These are phyloP conservation scores for Peromyscus eremicus DNA, from an alignment of 2,797 vertebrate species.

Conservation along the genomic window DNA sequence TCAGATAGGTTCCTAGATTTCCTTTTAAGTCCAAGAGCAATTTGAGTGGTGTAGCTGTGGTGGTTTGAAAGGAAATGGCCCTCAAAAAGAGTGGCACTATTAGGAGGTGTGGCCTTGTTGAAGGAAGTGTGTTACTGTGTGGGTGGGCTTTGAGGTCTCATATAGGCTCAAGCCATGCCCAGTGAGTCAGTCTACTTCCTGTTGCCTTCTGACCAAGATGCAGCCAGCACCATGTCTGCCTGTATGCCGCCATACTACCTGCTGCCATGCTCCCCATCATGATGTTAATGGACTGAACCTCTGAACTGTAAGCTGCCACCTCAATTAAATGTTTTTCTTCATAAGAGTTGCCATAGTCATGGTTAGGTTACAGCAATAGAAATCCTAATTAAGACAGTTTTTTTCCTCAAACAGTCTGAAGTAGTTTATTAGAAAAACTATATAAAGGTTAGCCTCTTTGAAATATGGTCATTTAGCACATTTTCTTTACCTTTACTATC, in stretches of 20 bases:
- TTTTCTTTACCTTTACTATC: neutral
- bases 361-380: neutral
- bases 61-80: neutral
- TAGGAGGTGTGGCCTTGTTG: neutral
- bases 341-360: neutral
- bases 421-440: constrained; percentile 76
- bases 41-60: constrained; percentile 68
- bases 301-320: neutral
- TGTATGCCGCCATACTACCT: neutral
- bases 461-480: neutral
- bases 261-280: neutral
- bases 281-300: neutral
- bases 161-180: neutral
- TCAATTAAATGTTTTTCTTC: neutral
- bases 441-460: constrained; percentile 12
- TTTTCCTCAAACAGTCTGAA: constrained; percentile 69
- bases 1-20: constrained; percentile 78
- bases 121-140: neutral
- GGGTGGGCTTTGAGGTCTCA: neutral
- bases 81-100: neutral
- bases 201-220: neutral
- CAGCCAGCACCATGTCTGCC: neutral
- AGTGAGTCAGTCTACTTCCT: neutral
- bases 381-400: neutral
- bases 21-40: constrained; percentile 77